phyloP scores from a whole-genome alignment of 2,113 vertebrate species.

The Boulengeromyrus knoepffleri region DNA sequence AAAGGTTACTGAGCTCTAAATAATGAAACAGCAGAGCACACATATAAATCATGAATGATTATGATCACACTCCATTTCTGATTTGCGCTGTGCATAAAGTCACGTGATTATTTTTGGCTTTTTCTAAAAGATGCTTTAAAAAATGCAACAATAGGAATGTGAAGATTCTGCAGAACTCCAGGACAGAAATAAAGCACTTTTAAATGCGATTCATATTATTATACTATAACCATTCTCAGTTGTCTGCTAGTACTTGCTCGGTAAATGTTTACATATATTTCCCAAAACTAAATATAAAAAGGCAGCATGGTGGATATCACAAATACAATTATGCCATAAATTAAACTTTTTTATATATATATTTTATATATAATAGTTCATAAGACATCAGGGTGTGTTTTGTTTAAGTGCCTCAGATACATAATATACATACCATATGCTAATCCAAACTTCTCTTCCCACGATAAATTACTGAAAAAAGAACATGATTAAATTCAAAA shows the following conservation, averaged over 20 bases:
- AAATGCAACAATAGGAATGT: not conserved
- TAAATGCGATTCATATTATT: not conserved
- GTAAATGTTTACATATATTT: not conserved
- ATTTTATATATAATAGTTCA: not conserved
- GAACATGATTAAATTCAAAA: not conserved
- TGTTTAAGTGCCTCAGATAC: not conserved
- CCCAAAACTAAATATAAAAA: not conserved
- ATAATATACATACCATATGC: slow-evolving; percentile 28
- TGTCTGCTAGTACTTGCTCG: not conserved
- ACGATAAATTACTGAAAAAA: slow-evolving; percentile 76
- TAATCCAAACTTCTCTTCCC: slow-evolving; percentile 72
- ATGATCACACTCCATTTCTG: not conserved
- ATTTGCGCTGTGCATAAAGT: not conserved
- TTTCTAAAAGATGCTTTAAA: not conserved
- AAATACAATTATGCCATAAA: not conserved
- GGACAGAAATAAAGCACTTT: not conserved
- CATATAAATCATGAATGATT: not conserved
- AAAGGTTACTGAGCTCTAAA: not conserved
- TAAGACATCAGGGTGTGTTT: not conserved
- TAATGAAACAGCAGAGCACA: not conserved
- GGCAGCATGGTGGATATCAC: not conserved
- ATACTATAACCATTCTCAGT: not conserved
- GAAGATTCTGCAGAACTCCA: not conserved
- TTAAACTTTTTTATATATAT: not conserved
- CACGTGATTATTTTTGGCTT: not conserved